phyloP scores from a whole-genome alignment of 2,888 invertebrate species.

The Dromius quadrimaculatus region DNA sequence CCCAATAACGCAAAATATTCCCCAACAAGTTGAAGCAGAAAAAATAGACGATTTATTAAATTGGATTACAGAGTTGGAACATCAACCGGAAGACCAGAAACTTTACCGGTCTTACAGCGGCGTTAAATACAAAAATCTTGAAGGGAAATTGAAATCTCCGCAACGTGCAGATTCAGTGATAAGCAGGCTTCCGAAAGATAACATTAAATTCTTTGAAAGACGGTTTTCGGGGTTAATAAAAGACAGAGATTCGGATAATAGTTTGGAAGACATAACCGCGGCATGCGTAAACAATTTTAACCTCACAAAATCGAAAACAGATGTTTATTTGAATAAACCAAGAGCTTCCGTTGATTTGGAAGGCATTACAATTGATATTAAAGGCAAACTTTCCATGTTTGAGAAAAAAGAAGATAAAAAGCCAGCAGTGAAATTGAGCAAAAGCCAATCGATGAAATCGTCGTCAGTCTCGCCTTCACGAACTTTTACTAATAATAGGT shows the following conservation, averaged over 20 bases:
- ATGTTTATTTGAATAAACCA: conserved; percentile 61
- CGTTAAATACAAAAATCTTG: conserved; percentile 65
- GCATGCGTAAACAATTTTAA: conserved; percentile 55
- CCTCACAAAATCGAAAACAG: conserved; percentile 63
- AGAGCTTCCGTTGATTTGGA: conserved; percentile 64
- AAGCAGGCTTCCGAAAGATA: conserved; percentile 63
- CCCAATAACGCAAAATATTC: conserved; percentile 53
- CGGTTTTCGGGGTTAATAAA: conserved; percentile 61
- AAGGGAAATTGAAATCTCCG: conserved; percentile 62
- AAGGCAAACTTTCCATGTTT: conserved; percentile 64
- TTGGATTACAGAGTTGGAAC: conserved; percentile 65
- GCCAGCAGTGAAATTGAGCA: conserved; percentile 54
- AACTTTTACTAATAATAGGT: conserved; percentile 31
- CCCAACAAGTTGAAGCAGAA: conserved; percentile 58
- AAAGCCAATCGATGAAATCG: conserved; percentile 56
- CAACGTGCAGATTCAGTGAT: conserved; percentile 60
- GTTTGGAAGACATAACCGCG: conserved; percentile 54
- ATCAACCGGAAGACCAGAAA: conserved; percentile 59
- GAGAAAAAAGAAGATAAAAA: conserved; percentile 59
- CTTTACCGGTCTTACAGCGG: conserved; percentile 62
- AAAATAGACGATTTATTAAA: conserved; percentile 65
- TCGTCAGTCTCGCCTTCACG: conserved; percentile 53
- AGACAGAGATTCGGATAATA: conserved; percentile 56
- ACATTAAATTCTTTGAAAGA: conserved; percentile 64
- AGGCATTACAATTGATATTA: conserved; percentile 64